phyloP scores from a whole-genome alignment of 2,888 invertebrate genomes.

The Esperia sulphurella region DNA sequence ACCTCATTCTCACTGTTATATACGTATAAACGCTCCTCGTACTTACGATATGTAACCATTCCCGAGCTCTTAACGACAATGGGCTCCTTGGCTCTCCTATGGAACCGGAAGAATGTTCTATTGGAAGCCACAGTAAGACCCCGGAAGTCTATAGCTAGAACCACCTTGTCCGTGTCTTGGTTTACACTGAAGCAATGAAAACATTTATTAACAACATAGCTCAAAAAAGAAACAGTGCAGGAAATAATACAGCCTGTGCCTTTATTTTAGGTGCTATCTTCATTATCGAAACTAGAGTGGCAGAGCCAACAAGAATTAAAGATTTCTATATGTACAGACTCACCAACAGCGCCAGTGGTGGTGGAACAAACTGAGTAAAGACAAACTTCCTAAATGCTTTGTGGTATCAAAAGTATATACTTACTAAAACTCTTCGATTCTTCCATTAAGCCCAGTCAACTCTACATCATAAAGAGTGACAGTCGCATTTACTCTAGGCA shows the following conservation, averaged over 20 bases:
- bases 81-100: slow-evolving; percentile 19
- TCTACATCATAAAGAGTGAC: slow-evolving; percentile 11
- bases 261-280: too few species aligned
- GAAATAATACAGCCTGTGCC: too few species aligned
- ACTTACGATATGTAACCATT: slow-evolving; percentile 25
- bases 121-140: slow-evolving; percentile 8
- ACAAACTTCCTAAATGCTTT: too few species aligned
- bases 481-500: slow-evolving; percentile 24
- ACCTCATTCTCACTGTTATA: too few species aligned
- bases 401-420: slow-evolving; percentile 5
- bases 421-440: slow-evolving; percentile 37
- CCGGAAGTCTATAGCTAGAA: slow-evolving; percentile 21
- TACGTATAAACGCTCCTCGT: too few species aligned
- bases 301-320: too few species aligned
- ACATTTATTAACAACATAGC: not conserved
- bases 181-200: slow-evolving; percentile 19
- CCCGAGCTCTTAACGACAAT: slow-evolving; percentile 16
- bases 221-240: too few species aligned
- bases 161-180: slow-evolving; percentile 22
- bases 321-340: too few species aligned
- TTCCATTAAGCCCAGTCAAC: slow-evolving; percentile 23
- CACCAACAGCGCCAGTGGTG: too few species aligned
- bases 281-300: too few species aligned
- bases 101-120: slow-evolving; percentile 13
- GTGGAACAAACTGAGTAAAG: too few species aligned